phyloP scores from a whole-genome alignment of 2,888 invertebrate genomes.

The Cerastoderma edule region DNA sequence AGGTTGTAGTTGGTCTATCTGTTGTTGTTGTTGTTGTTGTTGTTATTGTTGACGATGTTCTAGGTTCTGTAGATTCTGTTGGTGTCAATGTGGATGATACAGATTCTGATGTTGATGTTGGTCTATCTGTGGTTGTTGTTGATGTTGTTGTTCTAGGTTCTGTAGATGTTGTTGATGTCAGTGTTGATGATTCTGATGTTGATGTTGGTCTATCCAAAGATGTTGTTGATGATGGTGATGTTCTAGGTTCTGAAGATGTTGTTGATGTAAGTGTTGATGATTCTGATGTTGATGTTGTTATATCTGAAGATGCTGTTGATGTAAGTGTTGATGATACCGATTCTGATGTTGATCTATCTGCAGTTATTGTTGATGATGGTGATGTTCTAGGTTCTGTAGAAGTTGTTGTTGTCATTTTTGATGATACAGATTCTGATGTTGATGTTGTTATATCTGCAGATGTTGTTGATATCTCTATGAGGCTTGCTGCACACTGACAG shows the following conservation, averaged over 20 bases:
- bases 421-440: constrained; percentile 1
- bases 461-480: constrained; percentile 6
- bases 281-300: neutral
- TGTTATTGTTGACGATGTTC: neutral
- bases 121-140: constrained; percentile 15
- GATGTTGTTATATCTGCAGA: constrained; percentile 15
- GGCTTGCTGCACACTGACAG: constrained; percentile 33
- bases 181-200: constrained; percentile 6
- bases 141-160: neutral
- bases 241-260: neutral
- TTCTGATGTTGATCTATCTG: neutral
- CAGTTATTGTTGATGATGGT: neutral
- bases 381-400: neutral
- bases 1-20: neutral
- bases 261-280: neutral
- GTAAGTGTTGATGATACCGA: neutral
- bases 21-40: neutral
- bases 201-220: constrained; percentile 6
- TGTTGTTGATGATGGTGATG: neutral
- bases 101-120: constrained; percentile 18
- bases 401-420: constrained; percentile 1
- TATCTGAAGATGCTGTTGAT: neutral
- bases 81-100: neutral
- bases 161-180: constrained; percentile 8
- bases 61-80: neutral